phyloP scores from a whole-genome alignment of 2,888 invertebrate genomes.

The Chalcis sispes region DNA sequence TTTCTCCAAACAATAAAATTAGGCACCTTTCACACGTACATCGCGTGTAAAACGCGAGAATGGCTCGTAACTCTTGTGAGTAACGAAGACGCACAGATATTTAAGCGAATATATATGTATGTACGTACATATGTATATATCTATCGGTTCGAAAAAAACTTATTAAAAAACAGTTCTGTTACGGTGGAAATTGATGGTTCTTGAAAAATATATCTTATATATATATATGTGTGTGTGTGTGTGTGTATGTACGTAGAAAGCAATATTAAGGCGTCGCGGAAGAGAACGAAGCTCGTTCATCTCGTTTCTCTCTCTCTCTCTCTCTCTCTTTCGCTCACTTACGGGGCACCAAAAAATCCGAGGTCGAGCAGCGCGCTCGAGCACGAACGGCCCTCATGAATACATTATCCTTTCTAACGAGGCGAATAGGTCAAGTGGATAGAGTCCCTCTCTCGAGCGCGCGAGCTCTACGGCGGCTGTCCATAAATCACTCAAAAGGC shows the following conservation, averaged over 20 bases:
- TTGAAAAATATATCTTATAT: slow-evolving; percentile 17
- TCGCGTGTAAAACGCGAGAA: not conserved
- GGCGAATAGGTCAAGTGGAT: slow-evolving; percentile 73
- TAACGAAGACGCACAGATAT: too few species aligned
- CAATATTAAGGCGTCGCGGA: slow-evolving; percentile 47
- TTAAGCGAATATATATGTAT: not conserved
- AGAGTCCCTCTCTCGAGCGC: slow-evolving; percentile 59
- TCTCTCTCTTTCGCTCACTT: not conserved
- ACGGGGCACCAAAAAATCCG: slow-evolving; percentile 25
- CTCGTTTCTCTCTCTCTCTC: slow-evolving; percentile 2
- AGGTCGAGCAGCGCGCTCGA: slow-evolving; percentile 22
- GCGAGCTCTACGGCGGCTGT: slow-evolving; percentile 67
- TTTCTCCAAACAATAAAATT: slow-evolving; percentile 52
- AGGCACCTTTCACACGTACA: slow-evolving; percentile 30
- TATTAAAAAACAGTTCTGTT: slow-evolving; percentile 49
- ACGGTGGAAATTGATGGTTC: slow-evolving; percentile 49
- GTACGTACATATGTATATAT: not conserved
- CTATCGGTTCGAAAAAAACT: slow-evolving; percentile 30
- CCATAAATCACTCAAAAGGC: slow-evolving; percentile 71
- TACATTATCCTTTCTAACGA: slow-evolving; percentile 73
- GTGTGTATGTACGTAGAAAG: not conserved
- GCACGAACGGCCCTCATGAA: slow-evolving; percentile 67
- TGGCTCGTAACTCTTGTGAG: slow-evolving; percentile 25
- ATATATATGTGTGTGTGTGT: too few species aligned
- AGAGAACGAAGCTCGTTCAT: slow-evolving; percentile 7